These are phyloP conservation scores for Gobionotothen gibberifrons DNA, from an alignment of 2,797 vertebrate genomes.

Conservation along the genomic window DNA sequence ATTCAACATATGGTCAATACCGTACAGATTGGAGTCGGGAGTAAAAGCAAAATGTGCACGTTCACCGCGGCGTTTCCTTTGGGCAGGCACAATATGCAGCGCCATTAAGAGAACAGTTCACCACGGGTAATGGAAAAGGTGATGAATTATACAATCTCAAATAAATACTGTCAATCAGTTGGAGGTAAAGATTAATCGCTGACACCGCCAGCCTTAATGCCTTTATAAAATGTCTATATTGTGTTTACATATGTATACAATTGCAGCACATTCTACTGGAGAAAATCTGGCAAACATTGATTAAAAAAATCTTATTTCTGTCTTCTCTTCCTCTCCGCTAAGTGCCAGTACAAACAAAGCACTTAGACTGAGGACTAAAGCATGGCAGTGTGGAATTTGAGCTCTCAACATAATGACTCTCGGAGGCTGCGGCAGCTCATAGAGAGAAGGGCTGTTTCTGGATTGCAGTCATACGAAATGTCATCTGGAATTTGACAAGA, in stretches of 20 bases:
- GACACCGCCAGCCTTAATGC: constrained; percentile 38
- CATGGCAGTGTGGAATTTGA: constrained; percentile 74
- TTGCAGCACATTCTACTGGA: constrained; percentile 43
- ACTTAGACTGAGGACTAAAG: constrained; percentile 67
- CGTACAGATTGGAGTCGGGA: constrained; percentile 65
- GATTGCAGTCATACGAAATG: constrained; percentile 84
- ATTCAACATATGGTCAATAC: constrained; percentile 81
- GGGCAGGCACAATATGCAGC: constrained; percentile 54
- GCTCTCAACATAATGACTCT: constrained; percentile 78
- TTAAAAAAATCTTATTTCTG: constrained; percentile 63
- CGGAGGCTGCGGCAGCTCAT: constrained; percentile 73
- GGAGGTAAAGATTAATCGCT: constrained; percentile 58
- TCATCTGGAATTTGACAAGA: constrained; percentile 85
- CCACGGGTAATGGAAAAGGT: constrained; percentile 64
- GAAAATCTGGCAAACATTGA: constrained; percentile 40
- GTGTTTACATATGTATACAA: constrained; percentile 30
- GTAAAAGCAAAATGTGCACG: constrained; percentile 65
- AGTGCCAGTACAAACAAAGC: constrained; percentile 77
- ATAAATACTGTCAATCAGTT: constrained; percentile 71
- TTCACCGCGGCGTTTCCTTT: constrained; percentile 71
- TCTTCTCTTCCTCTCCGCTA: constrained; percentile 58
- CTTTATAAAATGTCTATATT: constrained; percentile 40
- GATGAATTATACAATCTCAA: constrained; percentile 69
- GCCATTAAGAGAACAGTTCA: constrained; percentile 66
- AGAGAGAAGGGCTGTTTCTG: constrained; percentile 77